phyloP scores from a whole-genome alignment of 2,797 vertebrate genomes.

The Myotis pilosus region DNA sequence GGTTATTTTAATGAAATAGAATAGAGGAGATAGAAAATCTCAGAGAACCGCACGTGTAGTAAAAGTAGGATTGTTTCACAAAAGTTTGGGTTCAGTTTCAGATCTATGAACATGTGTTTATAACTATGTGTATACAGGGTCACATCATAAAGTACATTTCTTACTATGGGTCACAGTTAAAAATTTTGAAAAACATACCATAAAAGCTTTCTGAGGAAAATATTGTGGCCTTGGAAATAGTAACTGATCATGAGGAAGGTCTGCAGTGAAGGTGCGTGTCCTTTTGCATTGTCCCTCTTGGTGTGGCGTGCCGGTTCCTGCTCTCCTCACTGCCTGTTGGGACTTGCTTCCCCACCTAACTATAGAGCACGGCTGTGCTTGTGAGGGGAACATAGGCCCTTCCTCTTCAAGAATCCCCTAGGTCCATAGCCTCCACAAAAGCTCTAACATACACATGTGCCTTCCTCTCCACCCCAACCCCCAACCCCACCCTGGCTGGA shows the following conservation, averaged over 20 bases:
- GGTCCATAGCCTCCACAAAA: constrained; percentile 14
- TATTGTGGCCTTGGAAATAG: neutral
- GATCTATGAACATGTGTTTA: neutral
- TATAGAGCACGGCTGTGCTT: neutral
- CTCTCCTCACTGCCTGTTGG: neutral
- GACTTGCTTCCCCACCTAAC: neutral
- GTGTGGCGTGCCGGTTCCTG: neutral
- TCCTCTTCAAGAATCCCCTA: neutral
- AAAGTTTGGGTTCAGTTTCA: neutral
- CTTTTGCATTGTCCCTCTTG: neutral
- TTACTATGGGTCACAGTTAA: neutral
- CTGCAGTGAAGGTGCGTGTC: neutral
- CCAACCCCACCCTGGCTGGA: neutral
- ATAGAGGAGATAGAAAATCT: neutral
- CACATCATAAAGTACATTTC: neutral
- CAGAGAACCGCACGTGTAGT: neutral
- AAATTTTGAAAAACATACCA: neutral
- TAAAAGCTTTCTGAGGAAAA: constrained; percentile 2
- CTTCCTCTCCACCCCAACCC: neutral
- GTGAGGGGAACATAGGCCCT: neutral
- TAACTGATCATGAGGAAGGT: neutral
- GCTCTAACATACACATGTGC: neutral
- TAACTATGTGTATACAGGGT: neutral
- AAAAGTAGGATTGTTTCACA: constrained; percentile 2
- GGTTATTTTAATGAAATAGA: neutral